Percentiles rank a stretch among this genome's conserved stretches.
phyloP scores from a whole-genome alignment of 1,140 invertebrate species.

The Drosophila novamexicana region DNA sequence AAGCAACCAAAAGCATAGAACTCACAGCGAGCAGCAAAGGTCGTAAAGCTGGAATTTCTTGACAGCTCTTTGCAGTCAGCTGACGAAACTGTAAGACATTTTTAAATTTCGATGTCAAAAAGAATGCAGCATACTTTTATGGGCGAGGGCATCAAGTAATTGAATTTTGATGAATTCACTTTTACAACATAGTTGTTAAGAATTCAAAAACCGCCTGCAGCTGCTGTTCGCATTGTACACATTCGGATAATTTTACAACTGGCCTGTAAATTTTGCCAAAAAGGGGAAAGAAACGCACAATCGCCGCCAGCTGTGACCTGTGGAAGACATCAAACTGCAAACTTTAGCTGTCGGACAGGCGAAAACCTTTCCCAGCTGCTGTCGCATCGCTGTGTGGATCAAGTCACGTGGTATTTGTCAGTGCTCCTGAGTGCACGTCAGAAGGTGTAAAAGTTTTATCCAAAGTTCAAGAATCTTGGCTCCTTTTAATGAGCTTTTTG shows the following conservation, averaged over 20 bases:
- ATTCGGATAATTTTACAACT: constrained; percentile 74
- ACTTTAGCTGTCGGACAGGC: constrained; percentile 18
- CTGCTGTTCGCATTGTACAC: constrained; percentile 20
- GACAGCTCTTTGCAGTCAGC: constrained; percentile 1
- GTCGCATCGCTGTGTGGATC: constrained; percentile 21
- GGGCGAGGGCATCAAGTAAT: constrained; percentile 50
- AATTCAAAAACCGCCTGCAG: constrained; percentile 59
- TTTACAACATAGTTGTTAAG: constrained; percentile 62
- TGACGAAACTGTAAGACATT: constrained; percentile 23
- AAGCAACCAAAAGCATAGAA: constrained; percentile 1
- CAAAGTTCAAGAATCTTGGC: constrained; percentile 52
- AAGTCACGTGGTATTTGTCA: constrained; percentile 65
- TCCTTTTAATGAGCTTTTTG: constrained; percentile 76
- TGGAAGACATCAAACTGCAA: constrained; percentile 58
- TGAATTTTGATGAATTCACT: constrained; percentile 73
- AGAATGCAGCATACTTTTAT: constrained; percentile 52
- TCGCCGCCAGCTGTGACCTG: constrained; percentile 32
- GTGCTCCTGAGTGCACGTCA: constrained; percentile 46
- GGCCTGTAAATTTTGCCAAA: constrained; percentile 55
- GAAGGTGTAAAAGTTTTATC: constrained; percentile 64
- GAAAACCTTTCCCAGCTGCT: constrained; percentile 55
- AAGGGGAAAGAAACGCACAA: constrained; percentile 32
- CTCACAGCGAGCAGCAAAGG: not conserved
- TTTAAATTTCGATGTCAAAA: constrained; percentile 3
- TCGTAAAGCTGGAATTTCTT: constrained; percentile 39